Conservation (phyloP, 2,888 invertebrate species). For the Blastobasis lacticolella region DNA sequence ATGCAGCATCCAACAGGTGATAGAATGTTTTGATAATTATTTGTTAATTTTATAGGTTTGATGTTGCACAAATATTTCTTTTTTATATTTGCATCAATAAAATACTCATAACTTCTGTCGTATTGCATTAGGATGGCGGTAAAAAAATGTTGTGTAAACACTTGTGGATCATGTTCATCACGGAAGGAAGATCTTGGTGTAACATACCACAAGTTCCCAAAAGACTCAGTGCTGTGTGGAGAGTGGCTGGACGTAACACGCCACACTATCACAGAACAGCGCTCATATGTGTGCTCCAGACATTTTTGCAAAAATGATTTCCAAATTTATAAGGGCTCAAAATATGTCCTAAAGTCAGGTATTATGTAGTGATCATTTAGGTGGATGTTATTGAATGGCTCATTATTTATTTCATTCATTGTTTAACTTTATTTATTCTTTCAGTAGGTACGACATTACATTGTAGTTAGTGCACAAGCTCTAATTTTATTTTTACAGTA, state of each 20-base stretch:
- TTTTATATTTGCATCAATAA: too few relatives aligned
- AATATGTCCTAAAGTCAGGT: conserved; percentile 80
- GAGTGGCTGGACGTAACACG: conserved; percentile 80
- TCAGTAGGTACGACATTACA: not conserved
- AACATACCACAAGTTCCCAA: conserved; percentile 84
- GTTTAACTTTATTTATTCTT: conserved; percentile 7
- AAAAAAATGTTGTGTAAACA: conserved; percentile 77
- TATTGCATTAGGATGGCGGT: conserved; percentile 67
- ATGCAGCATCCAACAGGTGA: too few relatives aligned
- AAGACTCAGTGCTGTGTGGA: conserved; percentile 72
- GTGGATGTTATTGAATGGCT: conserved; percentile 8
- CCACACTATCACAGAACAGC: conserved; percentile 69
- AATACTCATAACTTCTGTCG: too few relatives aligned
- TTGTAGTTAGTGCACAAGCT: not conserved
- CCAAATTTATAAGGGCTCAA: conserved; percentile 79
- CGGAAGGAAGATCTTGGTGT: conserved; percentile 79
- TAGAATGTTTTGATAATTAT: too few relatives aligned
- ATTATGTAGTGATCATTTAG: conserved; percentile 23
- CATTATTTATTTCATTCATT: conserved; percentile 12
- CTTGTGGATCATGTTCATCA: conserved; percentile 76
- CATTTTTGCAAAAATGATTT: conserved; percentile 85
- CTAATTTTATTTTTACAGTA: not conserved
- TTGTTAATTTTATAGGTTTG: too few relatives aligned
- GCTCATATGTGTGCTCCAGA: conserved; percentile 81
- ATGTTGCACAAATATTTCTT: too few relatives aligned